A percentile compares a stretch with the other conserved stretches of the same genome.
Evolutionary conservation across 2,797 vertebrate genomes (phyloP).

Genomic region (Eurystomus glaucurus): DNA sequence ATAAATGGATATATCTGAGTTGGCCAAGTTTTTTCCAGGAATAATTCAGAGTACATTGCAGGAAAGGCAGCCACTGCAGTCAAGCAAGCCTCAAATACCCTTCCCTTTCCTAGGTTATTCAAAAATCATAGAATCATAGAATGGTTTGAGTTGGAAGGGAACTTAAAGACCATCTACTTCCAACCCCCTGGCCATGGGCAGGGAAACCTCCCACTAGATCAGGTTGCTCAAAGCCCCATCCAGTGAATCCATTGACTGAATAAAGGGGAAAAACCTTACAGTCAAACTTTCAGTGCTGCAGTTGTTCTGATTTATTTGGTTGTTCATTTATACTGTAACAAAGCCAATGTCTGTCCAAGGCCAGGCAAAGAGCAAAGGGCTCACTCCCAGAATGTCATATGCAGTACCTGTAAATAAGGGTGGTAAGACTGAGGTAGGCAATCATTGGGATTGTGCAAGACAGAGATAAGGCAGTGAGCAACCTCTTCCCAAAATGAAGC

Average conservation of each 20-base stretch:
- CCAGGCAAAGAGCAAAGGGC: slow-evolving; percentile 11
- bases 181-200: no score
- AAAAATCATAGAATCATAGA: background rate
- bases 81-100: background rate
- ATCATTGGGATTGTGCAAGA: background rate
- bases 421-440: background rate
- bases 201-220: no score
- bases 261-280: background rate
- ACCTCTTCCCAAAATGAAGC: background rate
- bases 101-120: background rate
- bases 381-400: rapidly evolving
- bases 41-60: background rate
- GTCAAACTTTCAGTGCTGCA: background rate
- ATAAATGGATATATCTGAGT: background rate
- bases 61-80: background rate
- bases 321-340: background rate
- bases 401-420: background rate
- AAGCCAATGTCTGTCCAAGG: background rate
- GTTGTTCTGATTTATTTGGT: background rate
- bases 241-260: background rate
- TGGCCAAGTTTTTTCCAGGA: background rate
- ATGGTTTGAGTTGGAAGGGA: no score
- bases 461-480: background rate
- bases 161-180: no score
- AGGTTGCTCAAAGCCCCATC: no score